Evolutionary conservation across 2,797 vertebrate species (phyloP).

Genomic region (Podargus strigoides): DNA sequence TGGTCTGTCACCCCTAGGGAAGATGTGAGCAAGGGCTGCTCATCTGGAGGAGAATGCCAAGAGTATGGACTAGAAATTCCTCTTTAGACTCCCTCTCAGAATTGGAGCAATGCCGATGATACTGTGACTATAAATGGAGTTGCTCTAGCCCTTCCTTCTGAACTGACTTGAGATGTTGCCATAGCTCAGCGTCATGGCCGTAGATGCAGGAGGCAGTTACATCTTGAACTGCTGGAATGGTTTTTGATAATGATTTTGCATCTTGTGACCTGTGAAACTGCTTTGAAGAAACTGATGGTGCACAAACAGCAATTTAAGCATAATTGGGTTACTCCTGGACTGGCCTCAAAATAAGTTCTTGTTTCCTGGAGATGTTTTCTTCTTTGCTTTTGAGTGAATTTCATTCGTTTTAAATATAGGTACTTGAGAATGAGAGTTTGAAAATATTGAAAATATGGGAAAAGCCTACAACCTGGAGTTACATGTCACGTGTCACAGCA

Average conservation of each 20-base stretch:
- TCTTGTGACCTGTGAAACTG: background rate
- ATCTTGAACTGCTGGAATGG: background rate
- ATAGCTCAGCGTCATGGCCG: accelerated
- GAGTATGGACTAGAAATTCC: conserved; percentile 7
- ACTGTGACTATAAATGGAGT: conserved; percentile 65
- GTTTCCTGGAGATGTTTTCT: background rate
- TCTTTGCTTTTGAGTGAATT: background rate
- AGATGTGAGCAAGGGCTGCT: background rate
- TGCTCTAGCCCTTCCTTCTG: conserved; percentile 6
- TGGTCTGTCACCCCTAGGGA: background rate
- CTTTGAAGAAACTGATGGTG: background rate
- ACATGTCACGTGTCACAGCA: background rate
- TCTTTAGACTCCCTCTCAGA: background rate
- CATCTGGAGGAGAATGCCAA: conserved; percentile 1
- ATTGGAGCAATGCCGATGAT: background rate
- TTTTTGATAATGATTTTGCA: background rate
- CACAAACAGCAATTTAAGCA: background rate
- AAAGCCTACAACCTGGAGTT: background rate
- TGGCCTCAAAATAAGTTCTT: background rate
- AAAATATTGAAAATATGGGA: background rate
- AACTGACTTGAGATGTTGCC: background rate
- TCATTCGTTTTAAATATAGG: background rate
- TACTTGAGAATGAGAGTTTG: background rate
- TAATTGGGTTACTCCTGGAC: background rate
- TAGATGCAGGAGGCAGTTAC: background rate